These are phyloP conservation scores for Eledona agricola DNA, from an alignment of 2,888 invertebrate genomes.

Conservation along the genomic window DNA sequence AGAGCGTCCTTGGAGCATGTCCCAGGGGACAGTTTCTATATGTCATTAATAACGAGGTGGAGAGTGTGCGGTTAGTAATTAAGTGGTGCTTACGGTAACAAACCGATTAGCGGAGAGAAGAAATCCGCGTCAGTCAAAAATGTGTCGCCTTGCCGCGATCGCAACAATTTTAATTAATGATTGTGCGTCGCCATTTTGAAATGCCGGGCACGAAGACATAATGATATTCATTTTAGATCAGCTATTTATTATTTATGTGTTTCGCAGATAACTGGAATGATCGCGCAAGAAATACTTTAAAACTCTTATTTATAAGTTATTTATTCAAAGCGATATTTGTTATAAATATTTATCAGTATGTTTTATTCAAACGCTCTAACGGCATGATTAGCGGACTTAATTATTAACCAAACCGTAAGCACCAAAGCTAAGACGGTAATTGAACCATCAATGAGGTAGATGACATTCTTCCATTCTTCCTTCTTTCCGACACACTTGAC, in stretches of 20 bases:
- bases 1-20: slow-evolving; percentile 28
- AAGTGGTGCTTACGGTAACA: slow-evolving; percentile 29
- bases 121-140: slow-evolving; percentile 22
- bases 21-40: slow-evolving; percentile 25
- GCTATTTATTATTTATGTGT: slow-evolving; percentile 38
- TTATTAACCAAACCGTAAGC: slow-evolving; percentile 35
- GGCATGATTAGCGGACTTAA: slow-evolving; percentile 41
- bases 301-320: slow-evolving; percentile 40
- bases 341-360: slow-evolving; percentile 45
- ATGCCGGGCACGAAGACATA: slow-evolving; percentile 30
- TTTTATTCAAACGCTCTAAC: slow-evolving; percentile 44
- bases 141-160: slow-evolving; percentile 10
- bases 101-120: slow-evolving; percentile 29
- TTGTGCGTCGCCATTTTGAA: slow-evolving; percentile 30
- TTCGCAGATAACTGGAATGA: slow-evolving; percentile 37
- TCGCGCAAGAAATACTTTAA: slow-evolving; percentile 37
- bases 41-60: slow-evolving; percentile 20
- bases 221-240: slow-evolving; percentile 33
- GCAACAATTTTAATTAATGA: slow-evolving; percentile 18
- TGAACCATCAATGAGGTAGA: no score
- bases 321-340: slow-evolving; percentile 43
- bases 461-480: no score
- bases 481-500: no score
- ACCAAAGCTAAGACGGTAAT: no score
- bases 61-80: slow-evolving; percentile 27